Percentiles rank a stretch among this genome's conserved stretches.
Evolutionary conservation across 2,113 vertebrate species (phyloP).

Genomic region (Antechinus flavipes): DNA sequence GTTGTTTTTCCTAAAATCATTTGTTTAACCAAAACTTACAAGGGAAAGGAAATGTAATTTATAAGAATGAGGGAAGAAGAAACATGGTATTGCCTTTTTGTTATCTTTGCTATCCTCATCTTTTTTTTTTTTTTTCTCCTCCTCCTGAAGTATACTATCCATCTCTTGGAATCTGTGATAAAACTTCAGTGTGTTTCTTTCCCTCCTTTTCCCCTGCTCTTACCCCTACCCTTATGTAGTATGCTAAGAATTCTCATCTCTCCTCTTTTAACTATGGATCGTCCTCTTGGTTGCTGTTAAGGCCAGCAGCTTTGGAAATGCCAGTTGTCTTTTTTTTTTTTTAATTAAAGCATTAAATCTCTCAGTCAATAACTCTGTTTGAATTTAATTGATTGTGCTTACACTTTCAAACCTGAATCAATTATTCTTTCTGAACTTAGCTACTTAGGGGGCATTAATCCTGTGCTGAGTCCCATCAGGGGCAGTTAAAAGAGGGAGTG

Average conservation of each 20-base stretch:
- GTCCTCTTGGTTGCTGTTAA: slow-evolving; percentile 53
- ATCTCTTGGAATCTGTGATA: neutral
- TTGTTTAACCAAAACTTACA: neutral
- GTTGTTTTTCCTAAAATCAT: neutral
- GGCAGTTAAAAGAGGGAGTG: slow-evolving; percentile 43
- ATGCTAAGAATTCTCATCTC: neutral
- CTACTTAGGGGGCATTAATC: slow-evolving; percentile 58
- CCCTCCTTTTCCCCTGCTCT: neutral
- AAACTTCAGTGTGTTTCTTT: accelerated
- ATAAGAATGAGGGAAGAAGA: neutral
- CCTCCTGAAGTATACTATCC: neutral
- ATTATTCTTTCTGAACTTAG: slow-evolving; percentile 69
- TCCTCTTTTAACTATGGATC: slow-evolving; percentile 41
- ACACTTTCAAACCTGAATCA: slow-evolving; percentile 64
- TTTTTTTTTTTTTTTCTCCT: neutral
- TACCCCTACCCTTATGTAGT: neutral
- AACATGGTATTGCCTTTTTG: neutral
- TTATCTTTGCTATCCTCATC: neutral
- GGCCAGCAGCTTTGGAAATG: slow-evolving; percentile 51
- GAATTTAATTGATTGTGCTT: slow-evolving; percentile 55
- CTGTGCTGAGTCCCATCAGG: slow-evolving; percentile 38
- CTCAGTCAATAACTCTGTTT: slow-evolving; percentile 51
- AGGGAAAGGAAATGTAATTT: neutral
- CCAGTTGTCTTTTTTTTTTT: neutral
- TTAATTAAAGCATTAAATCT: slow-evolving; percentile 49